phyloP scores from a whole-genome alignment of 2,888 invertebrate genomes.

The Dendrolimus pini region DNA sequence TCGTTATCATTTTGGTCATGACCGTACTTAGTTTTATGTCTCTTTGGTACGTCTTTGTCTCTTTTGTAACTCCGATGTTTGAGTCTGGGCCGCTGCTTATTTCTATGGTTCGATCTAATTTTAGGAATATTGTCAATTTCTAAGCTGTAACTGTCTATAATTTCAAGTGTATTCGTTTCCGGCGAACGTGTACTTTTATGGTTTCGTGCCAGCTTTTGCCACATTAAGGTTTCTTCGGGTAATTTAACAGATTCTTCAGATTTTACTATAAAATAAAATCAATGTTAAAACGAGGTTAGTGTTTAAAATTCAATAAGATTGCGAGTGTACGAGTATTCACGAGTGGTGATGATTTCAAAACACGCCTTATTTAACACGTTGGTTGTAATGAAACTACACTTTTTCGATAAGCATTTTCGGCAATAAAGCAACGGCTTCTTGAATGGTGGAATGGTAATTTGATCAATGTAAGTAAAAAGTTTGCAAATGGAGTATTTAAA shows the following conservation, averaged over 20 bases:
- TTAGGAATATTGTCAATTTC: conserved; percentile 22
- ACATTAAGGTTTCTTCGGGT: conserved; percentile 23
- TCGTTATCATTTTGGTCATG: conserved; percentile 24
- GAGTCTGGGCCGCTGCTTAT: conserved; percentile 23
- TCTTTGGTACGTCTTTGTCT: conserved; percentile 15
- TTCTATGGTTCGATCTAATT: conserved; percentile 17
- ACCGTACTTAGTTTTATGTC: conserved; percentile 15
- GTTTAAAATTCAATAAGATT: too few relatives aligned
- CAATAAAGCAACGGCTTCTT: too few relatives aligned
- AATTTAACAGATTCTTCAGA: conserved; percentile 24
- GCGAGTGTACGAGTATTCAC: too few relatives aligned
- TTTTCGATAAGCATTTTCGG: too few relatives aligned
- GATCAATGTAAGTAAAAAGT: too few relatives aligned
- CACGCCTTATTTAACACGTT: too few relatives aligned
- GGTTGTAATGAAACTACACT: too few relatives aligned
- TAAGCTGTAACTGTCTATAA: conserved; percentile 16
- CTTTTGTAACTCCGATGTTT: conserved; percentile 19
- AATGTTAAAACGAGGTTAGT: not conserved
- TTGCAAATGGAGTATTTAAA: too few relatives aligned
- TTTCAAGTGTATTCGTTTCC: conserved; percentile 14
- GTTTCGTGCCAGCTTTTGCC: conserved; percentile 31
- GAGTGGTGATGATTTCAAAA: too few relatives aligned
- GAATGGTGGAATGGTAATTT: too few relatives aligned
- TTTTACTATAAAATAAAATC: conserved; percentile 25
- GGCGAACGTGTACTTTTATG: conserved; percentile 18